phyloP scores from a whole-genome alignment of 2,113 vertebrate genomes.

The Murina feae region DNA sequence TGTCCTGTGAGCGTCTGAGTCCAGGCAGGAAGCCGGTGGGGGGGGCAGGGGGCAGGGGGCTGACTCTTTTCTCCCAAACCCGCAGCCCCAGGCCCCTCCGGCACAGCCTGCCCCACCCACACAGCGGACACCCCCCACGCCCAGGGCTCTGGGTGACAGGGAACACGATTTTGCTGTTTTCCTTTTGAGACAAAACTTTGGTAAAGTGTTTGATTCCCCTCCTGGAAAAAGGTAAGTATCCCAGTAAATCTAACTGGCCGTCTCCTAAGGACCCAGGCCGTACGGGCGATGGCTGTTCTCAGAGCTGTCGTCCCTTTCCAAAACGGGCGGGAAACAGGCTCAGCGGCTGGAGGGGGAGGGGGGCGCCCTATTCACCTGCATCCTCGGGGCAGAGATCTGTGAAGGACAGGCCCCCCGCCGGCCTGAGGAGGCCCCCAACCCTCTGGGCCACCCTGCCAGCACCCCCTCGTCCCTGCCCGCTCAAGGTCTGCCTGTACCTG shows the following conservation, averaged over 20 bases:
- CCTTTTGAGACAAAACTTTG: background rate
- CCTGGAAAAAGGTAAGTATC: background rate
- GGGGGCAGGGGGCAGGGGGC: background rate
- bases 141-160: background rate
- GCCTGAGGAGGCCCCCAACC: too few relatives aligned
- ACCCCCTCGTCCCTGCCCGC: fast-evolving
- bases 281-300: background rate
- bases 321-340: background rate
- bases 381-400: background rate
- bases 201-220: background rate
- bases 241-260: background rate
- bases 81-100: background rate
- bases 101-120: fast-evolving
- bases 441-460: background rate
- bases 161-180: background rate
- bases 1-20: background rate
- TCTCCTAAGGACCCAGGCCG: background rate
- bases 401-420: background rate
- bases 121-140: background rate
- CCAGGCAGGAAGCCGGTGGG: background rate
- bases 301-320: background rate
- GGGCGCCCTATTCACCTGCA: background rate
- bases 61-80: background rate
- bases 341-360: background rate
- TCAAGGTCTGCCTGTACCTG: fast-evolving